Evolutionary conservation across 2,797 vertebrate genomes (phyloP).

Genomic region (Spizella passerina): DNA sequence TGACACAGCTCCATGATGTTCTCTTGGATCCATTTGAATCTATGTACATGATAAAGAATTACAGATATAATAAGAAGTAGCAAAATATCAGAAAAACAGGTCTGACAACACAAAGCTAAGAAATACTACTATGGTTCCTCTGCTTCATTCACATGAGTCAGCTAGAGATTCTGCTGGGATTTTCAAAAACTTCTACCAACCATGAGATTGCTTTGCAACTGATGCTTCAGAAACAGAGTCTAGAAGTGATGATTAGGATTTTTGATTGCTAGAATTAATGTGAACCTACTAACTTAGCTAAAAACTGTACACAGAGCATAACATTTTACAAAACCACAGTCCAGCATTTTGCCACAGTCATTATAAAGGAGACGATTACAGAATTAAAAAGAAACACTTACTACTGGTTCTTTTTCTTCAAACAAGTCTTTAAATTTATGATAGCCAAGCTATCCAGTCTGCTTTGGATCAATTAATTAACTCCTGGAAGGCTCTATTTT

Average conservation of each 20-base stretch:
- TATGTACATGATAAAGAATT: not conserved
- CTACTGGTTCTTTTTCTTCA: not conserved
- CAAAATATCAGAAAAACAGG: not conserved
- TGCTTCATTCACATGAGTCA: not conserved
- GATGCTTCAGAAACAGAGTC: not conserved
- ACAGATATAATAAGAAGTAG: not conserved
- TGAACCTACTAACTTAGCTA: not conserved
- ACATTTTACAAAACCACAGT: not conserved
- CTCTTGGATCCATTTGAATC: not conserved
- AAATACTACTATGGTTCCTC: not conserved
- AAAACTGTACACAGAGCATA: not conserved
- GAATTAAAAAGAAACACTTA: not conserved
- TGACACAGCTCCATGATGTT: not conserved
- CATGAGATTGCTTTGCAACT: not conserved
- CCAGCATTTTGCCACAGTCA: not conserved
- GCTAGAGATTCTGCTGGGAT: not conserved
- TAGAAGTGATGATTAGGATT: not conserved
- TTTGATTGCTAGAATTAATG: not conserved
- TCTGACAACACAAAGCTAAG: not conserved
- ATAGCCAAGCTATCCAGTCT: conserved; percentile 40
- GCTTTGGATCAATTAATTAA: conserved; percentile 72
- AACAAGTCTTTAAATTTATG: conserved; percentile 44
- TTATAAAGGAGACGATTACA: not conserved
- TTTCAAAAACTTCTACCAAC: not conserved
- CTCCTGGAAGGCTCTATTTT: conserved; percentile 68